Evolutionary conservation across 2,113 vertebrate species (phyloP), one percentile per base, ranked within the genome.

Genomic region (Cinclus mexicanus): DNA sequence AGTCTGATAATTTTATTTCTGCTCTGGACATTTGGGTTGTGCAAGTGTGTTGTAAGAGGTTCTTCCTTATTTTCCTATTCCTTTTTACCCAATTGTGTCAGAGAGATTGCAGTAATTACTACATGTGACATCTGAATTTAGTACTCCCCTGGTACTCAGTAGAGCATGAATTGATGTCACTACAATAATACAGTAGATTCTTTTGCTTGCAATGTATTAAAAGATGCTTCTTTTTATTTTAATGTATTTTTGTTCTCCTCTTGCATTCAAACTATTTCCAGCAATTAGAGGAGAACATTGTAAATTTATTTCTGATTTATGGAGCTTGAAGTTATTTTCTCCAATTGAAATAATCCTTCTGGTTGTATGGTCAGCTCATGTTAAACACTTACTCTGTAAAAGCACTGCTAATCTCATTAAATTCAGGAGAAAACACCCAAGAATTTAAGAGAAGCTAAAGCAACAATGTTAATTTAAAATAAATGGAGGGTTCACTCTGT

Each of bases 311-410:
- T 91, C 49, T 87, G 81, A 83, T 93, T 93, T 88, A 87, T 91
- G 70, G 56, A 85, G 56, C 49, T 67, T 82, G 85, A 63, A 95
- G 71, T 68, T 6, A 91, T 95, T 94, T 93, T 91, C 81, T 85
- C 70, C 39, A 65, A 63, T 93, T 78, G 70, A 94, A 85, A 50
- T 85, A 68, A 53, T 13, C 61, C 68, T 90, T 35, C n/a, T 84
- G 57, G 22, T 91, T 96, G 70, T 79, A 91, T 94, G 87, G 91
- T 89, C 67, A 95, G 71, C 90, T 97, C 67, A 83, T 92, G 70
- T 95, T 95, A 88, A 94, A 90, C 77, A 76, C 72, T 82, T 78
- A 71, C 61, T 81, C 70, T 93, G 37, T 89, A 89, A 95, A 95
- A 92, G 44, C 60, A 47, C 60, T 89, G 55, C 74, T 78, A 75